phyloP scores from a whole-genome alignment of 2,797 vertebrate species.

The Spatula versicolor region DNA sequence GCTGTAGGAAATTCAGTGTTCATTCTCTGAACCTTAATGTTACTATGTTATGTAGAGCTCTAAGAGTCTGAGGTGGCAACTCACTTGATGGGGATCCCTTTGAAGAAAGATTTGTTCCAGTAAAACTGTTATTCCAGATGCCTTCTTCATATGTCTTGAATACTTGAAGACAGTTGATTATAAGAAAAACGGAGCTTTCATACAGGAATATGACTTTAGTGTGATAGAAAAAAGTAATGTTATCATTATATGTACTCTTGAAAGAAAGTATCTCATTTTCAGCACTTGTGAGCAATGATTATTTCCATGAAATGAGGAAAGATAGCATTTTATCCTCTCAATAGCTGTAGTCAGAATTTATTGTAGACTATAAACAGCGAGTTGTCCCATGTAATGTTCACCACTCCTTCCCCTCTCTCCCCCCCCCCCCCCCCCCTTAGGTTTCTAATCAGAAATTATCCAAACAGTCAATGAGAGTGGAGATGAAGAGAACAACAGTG shows the following conservation, averaged over 20 bases:
- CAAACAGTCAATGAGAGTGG: background rate
- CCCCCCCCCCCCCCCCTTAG: background rate
- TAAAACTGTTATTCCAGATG: background rate
- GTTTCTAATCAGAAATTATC: background rate
- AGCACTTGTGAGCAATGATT: background rate
- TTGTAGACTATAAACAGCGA: background rate
- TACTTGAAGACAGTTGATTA: background rate
- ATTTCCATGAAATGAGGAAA: conserved; percentile 1
- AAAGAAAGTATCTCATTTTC: conserved; percentile 15
- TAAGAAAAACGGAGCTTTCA: background rate
- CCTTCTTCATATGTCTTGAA: background rate
- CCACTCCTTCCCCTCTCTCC: too few relatives aligned
- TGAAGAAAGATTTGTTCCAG: background rate
- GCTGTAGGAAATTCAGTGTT: background rate
- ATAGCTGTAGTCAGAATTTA: background rate
- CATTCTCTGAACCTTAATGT: background rate
- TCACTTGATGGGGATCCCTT: background rate
- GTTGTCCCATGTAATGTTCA: too few relatives aligned
- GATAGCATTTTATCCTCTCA: conserved; percentile 1
- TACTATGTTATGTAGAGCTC: background rate
- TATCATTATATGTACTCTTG: background rate
- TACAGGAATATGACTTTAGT: background rate
- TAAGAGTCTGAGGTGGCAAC: background rate
- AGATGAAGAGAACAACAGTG: background rate
- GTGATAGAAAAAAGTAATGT: background rate